Conservation (phyloP, 2,113 vertebrate genomes). For the Stegastes partitus region DNA sequence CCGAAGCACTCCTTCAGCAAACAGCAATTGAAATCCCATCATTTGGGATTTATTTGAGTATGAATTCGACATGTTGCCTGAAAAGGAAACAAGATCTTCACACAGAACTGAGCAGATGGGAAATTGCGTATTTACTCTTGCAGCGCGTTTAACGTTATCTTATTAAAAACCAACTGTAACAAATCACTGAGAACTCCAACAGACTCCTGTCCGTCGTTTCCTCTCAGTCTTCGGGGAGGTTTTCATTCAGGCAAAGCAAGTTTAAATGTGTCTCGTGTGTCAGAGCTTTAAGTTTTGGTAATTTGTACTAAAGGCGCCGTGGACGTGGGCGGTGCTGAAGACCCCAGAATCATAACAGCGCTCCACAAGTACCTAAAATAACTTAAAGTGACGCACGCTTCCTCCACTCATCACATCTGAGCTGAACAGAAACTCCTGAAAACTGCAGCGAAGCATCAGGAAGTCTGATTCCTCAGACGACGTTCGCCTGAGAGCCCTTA, state of each 20-base stretch:
- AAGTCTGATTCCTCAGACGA: constrained; percentile 32
- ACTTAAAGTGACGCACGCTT: constrained; percentile 1
- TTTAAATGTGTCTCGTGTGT: not conserved
- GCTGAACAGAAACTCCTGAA: constrained; percentile 20
- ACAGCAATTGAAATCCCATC: not conserved
- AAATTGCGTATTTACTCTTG: too few species aligned
- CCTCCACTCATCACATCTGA: constrained; percentile 5
- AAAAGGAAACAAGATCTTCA: not conserved
- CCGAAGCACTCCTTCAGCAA: not conserved
- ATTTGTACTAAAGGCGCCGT: not conserved
- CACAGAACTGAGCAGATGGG: not conserved
- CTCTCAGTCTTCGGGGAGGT: not conserved
- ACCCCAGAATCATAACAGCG: constrained; percentile 5
- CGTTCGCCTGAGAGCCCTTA: constrained; percentile 23
- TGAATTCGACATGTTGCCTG: not conserved
- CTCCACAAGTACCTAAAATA: constrained; percentile 14
- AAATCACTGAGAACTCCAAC: too few species aligned
- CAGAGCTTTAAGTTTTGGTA: too few species aligned
- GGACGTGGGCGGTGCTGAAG: constrained; percentile 18
- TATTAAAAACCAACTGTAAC: too few species aligned
- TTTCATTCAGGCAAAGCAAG: constrained; percentile 1
- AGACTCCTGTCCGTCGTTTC: too few species aligned
- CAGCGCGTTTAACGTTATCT: not conserved
- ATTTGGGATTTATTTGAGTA: constrained; percentile 1
- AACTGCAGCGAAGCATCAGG: constrained; percentile 17